Percentiles rank a stretch among this genome's conserved stretches.
Conservation (phyloP, 2,888 invertebrate species). For the Drosophila colorata region DNA sequence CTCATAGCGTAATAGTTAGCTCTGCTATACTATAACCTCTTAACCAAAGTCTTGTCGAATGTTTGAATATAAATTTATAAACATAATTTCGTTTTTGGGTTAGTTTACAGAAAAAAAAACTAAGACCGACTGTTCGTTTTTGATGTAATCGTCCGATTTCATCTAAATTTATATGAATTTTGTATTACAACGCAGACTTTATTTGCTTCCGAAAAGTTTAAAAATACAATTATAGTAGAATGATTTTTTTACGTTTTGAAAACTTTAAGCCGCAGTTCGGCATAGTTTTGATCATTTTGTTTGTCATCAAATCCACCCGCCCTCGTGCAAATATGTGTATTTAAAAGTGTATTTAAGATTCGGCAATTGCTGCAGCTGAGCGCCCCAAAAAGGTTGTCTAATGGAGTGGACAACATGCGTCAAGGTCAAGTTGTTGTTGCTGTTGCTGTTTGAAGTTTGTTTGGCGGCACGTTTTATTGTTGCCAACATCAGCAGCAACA, state of each 20-base stretch:
- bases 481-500: constrained; percentile 33
- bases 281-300: neutral
- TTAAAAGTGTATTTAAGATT: constrained; percentile 21
- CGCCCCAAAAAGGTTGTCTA: constrained; percentile 24
- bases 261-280: neutral
- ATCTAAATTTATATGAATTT: too few species aligned
- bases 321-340: neutral
- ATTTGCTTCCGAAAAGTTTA: neutral
- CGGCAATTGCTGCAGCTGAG: constrained; percentile 8
- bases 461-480: constrained; percentile 73
- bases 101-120: neutral
- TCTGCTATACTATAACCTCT: too few species aligned
- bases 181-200: neutral
- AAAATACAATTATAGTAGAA: neutral
- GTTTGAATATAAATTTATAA: neutral
- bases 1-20: neutral
- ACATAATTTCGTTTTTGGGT: too few species aligned
- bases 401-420: constrained; percentile 53
- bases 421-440: constrained; percentile 52
- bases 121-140: too few species aligned
- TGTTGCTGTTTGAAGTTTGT: constrained; percentile 44
- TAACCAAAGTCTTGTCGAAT: neutral
- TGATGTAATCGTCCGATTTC: too few species aligned
- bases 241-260: neutral
- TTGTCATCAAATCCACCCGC: neutral